Conservation (phyloP, 2,797 vertebrate species). For the Carduelis carduelis region DNA sequence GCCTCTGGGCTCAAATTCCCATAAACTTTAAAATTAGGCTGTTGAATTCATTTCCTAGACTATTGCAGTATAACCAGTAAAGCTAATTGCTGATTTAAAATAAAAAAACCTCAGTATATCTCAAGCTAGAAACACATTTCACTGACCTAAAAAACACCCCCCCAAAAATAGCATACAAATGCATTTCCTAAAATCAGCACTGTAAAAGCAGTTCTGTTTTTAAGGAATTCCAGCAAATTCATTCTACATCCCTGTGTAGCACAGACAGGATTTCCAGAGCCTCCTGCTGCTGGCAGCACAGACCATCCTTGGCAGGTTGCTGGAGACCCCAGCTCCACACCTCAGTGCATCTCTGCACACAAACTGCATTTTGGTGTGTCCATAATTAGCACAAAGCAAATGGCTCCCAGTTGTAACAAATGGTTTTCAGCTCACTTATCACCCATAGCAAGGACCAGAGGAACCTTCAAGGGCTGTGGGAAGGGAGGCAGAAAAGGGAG, state of each 20-base stretch:
- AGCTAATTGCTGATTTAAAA: neutral
- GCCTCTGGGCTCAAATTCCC: neutral
- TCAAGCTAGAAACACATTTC: neutral
- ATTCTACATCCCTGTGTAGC: neutral
- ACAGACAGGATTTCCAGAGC: neutral
- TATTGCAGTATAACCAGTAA: neutral
- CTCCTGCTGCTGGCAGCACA: neutral
- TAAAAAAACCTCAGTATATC: neutral
- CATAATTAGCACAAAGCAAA: neutral
- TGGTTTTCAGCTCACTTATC: neutral
- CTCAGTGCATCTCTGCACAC: neutral
- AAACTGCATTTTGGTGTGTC: neutral
- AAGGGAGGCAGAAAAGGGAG: neutral
- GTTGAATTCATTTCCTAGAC: neutral
- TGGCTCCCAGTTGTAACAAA: neutral
- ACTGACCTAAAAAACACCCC: neutral
- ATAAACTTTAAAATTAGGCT: neutral
- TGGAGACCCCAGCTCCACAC: fast-evolving
- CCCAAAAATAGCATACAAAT: neutral
- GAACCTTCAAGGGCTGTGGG: neutral
- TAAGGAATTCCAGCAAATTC: neutral
- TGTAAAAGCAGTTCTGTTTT: neutral
- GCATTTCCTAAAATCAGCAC: neutral
- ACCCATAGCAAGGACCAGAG: neutral
- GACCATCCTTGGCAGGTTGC: neutral